These are phyloP conservation scores for Trachelus stipa DNA, from an alignment of 2,888 invertebrate species.

Conservation along the genomic window DNA sequence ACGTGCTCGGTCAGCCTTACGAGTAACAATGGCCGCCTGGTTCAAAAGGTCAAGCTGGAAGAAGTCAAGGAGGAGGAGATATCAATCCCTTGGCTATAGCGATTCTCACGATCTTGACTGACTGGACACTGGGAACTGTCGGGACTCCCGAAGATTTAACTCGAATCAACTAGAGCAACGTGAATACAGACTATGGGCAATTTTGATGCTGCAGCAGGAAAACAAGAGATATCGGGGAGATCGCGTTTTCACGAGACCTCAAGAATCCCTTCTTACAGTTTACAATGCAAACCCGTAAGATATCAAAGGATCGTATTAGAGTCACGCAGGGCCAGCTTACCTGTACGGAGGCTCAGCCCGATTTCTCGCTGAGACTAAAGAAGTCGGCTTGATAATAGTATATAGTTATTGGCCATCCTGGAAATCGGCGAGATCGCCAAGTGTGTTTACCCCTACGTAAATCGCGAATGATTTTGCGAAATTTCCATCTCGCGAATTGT, in stretches of 20 bases:
- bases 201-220: neutral
- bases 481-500: slow-evolving; percentile 50
- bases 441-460: neutral
- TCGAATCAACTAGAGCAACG: neutral
- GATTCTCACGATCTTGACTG: neutral
- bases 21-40: neutral
- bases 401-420: neutral
- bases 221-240: neutral
- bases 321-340: neutral
- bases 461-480: slow-evolving; percentile 48
- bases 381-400: neutral
- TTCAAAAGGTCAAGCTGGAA: neutral
- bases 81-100: neutral
- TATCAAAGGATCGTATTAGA: neutral
- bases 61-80: neutral
- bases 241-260: neutral
- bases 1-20: slow-evolving; percentile 29
- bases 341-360: neutral
- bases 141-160: neutral
- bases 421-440: neutral
- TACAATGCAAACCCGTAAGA: neutral
- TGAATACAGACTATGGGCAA: neutral
- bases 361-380: neutral
- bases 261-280: neutral
- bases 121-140: neutral